phyloP scores from a whole-genome alignment of 2,888 invertebrate genomes.

The Andrena camellia region DNA sequence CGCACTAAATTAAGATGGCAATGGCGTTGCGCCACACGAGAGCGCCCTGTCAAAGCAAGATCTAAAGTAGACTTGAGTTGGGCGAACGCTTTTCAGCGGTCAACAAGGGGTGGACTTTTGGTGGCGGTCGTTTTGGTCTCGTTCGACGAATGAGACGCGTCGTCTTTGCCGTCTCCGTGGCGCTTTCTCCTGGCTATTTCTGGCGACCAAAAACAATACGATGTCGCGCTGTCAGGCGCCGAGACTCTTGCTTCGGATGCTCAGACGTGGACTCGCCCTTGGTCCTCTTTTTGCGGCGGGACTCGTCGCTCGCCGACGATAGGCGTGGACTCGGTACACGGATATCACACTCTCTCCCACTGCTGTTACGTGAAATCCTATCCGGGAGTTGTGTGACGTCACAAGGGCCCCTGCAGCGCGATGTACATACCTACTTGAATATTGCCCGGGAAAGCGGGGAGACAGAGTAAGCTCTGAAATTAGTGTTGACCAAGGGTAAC shows the following conservation, averaged over 20 bases:
- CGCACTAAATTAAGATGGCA: neutral
- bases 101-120: conserved; percentile 12
- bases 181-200: conserved; percentile 47
- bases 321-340: too few relatives aligned
- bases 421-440: too few relatives aligned
- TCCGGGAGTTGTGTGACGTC: too few relatives aligned
- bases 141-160: neutral
- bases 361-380: too few relatives aligned
- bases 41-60: neutral
- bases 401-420: too few relatives aligned
- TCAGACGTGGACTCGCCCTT: conserved; percentile 33
- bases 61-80: conserved; percentile 2
- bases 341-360: too few relatives aligned
- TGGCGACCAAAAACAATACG: conserved; percentile 64
- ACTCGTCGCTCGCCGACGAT: neutral
- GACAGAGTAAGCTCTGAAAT: too few relatives aligned
- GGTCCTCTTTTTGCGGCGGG: conserved; percentile 3
- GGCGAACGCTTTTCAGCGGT: conserved; percentile 23
- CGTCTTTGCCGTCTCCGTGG: conserved; percentile 8
- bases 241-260: conserved; percentile 52
- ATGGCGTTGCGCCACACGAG: neutral
- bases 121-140: conserved; percentile 15
- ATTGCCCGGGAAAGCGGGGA: too few relatives aligned
- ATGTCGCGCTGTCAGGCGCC: conserved; percentile 52
- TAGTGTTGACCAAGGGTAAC: neutral